Evolutionary conservation across 2,797 vertebrate genomes (phyloP), one percentile per base, ranked within the genome.

Genomic region (Aeoliscus strigatus): DNA sequence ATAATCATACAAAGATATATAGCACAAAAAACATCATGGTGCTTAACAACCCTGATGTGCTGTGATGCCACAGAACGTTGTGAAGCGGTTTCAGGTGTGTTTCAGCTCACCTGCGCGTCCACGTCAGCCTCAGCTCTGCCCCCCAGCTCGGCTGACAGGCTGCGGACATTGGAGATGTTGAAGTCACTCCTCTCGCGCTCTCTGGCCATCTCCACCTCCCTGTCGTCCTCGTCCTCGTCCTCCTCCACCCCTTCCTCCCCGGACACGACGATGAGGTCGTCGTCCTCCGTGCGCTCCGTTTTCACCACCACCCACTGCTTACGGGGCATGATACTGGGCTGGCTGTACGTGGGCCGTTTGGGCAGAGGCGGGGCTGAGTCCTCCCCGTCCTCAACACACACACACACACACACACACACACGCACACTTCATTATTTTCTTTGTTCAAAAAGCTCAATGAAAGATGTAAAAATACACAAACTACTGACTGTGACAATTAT

Each of bases 291-390:
- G 25, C 85, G 85, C 14, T 90, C 88, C 0, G 82, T 87, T 60
- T 91, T 95, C 59, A 93, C 90, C 24, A 92, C 91, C 41, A 93
- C 91, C 94, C 93, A 96, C 66, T 92, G 92, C 67, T 91, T 92
- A 2, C 91, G 92, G 0, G 93, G 93, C 83, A 91, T 78, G 50
- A 92, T 89, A 77, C 91, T 90, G 37, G 92, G 90, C 16, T 90
- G 90, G 45, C 80, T 86, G 76, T 89, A 89, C 26, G 87, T 66
- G 2, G 91, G 87, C 0, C 89, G 83, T 45, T 85, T 87, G 60
- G 69, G 86, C 0, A 39, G 66, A 0, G 73, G 67, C 30, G 54
- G 2, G 8, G 31, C 54, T 0, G 73, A 58, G 11, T 76, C 74
- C 3, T 88, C 87, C 0, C 88, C 89, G 0, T 86, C 88, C 62